Base-by-base conservation (phyloP, 2,888 invertebrate species). In the Sinelater perroti region DNA sequence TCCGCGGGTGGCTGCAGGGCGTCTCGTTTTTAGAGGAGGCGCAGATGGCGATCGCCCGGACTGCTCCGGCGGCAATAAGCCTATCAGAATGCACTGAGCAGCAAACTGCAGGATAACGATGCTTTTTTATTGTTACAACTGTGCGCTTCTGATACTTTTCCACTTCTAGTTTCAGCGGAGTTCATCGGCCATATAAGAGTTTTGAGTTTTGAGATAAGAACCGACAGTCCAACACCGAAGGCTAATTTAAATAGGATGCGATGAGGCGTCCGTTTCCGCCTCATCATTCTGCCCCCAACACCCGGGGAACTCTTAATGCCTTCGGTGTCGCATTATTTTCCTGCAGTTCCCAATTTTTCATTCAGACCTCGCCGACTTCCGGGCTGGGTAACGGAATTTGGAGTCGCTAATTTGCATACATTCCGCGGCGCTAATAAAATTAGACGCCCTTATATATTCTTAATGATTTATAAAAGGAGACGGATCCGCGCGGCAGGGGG, bases 331-430 rank as follows among this genome's bases (percentile, higher is more conserved):
- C 65, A 65, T 67, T 64, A 66, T 67, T 67, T 67, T 61, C 61
- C 51, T 62, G 64, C 61, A 63, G 65, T 62, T 63, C 63, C 55
- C 61, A 63, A 67, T 67, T 66, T 67, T 63, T 66, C 67, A 67
- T 67, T 65, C 54, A 60, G 56, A 60, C 61, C 56, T 53, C 49
- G 46, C 42, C 53, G 62, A 59, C 60, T 60, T 60, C 46, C 45
- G 56, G 61, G 62, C 46, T 60, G 56, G 40, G 38, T 64, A 62
- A 62, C 61, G 62, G 60, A 52, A 62, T 60, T 60, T 62, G 30
- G 46, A 58, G 58, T 47, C 33, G 60, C 54, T 60, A 64, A 60
- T 64, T 64, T 62, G 42, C 62, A 60, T 61, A 59, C 56, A 59
- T 61, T 62, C 56, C 56, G 54, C 28, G 57, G 47, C 31, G 49